Conservation (phyloP, 2,888 invertebrate species). For the Torymus texanus region DNA sequence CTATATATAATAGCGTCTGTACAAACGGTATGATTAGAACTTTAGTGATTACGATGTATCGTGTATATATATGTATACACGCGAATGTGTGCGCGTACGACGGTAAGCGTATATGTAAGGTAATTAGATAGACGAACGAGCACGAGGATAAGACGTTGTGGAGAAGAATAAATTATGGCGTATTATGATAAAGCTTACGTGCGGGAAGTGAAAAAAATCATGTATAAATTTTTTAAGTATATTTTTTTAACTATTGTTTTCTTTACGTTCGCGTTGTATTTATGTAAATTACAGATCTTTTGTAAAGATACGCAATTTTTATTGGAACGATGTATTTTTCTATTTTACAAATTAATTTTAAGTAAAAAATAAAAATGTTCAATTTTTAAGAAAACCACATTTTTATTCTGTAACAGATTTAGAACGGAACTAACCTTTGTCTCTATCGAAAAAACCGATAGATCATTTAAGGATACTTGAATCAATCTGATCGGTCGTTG, state of each 20-base stretch:
- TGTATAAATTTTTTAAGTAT: not conserved
- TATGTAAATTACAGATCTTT: no score
- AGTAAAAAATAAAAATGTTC: no score
- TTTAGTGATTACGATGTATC: conserved; percentile 37
- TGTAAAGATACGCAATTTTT: no score
- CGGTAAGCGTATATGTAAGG: conserved; percentile 23
- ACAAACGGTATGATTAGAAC: conserved; percentile 49
- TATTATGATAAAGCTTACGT: no score
- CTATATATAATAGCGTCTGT: conserved; percentile 52
- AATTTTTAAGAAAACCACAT: no score
- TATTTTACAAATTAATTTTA: no score
- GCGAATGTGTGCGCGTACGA: not conserved
- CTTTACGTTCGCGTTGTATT: not conserved
- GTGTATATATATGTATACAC: conserved; percentile 23
- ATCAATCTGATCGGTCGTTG: conserved; percentile 31
- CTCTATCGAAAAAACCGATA: not conserved
- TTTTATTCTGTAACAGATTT: no score
- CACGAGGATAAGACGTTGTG: not conserved
- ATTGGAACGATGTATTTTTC: no score
- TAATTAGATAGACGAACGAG: conserved; percentile 16
- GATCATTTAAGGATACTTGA: not conserved
- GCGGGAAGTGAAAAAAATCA: not conserved
- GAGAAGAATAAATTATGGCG: no score
- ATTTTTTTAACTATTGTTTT: not conserved
- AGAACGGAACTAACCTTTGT: no score